These are phyloP conservation scores for Hypanus sabinus DNA, from an alignment of 2,113 vertebrate species.

Conservation along the genomic window DNA sequence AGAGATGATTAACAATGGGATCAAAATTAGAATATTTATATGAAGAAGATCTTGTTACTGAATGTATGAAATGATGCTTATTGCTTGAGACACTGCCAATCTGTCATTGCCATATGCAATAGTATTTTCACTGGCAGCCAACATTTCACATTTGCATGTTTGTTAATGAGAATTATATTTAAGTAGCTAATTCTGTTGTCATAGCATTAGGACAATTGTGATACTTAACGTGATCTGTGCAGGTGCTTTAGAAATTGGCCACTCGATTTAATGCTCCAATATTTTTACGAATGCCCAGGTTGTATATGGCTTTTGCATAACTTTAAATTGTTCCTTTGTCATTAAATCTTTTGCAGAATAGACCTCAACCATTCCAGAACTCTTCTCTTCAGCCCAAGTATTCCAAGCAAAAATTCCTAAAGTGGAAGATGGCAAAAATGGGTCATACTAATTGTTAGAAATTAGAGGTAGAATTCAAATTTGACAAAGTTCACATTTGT, in stretches of 20 bases:
- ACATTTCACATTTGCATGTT: not conserved
- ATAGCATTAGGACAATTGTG: not conserved
- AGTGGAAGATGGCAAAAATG: not conserved
- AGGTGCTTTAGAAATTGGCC: no score
- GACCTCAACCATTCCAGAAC: not conserved
- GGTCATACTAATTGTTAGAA: not conserved
- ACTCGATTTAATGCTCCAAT: not conserved
- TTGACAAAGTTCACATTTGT: not conserved
- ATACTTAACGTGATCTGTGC: not conserved
- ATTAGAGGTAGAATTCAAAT: not conserved
- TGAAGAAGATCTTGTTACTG: not conserved
- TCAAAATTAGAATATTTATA: conserved; percentile 1
- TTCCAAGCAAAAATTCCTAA: not conserved
- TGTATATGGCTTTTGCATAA: no score
- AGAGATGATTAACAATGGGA: conserved; percentile 4
- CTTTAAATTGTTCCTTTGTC: not conserved
- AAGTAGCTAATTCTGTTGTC: not conserved
- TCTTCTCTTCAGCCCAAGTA: not conserved
- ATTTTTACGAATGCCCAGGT: not conserved
- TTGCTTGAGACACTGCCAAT: not conserved
- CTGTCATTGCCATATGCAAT: not conserved
- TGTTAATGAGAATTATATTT: not conserved
- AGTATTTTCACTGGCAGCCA: not conserved
- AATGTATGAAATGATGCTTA: not conserved
- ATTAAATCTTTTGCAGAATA: not conserved